phyloP scores from a whole-genome alignment of 2,797 vertebrate genomes.

The Sebastiscus albofasciatus region DNA sequence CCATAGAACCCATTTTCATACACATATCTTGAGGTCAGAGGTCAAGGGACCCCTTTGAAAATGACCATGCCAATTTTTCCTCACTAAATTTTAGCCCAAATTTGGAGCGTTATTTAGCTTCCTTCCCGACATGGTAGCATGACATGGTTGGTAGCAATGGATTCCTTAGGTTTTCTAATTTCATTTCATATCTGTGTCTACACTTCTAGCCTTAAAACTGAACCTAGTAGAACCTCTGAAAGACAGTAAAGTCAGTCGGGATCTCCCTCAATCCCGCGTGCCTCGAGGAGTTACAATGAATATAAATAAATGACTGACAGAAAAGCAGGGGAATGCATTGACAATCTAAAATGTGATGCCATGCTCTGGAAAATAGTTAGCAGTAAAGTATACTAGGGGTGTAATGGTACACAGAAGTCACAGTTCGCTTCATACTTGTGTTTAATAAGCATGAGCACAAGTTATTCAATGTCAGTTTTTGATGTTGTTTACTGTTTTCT shows the following conservation, averaged over 20 bases:
- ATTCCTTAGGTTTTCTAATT: neutral
- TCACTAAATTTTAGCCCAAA: accelerated
- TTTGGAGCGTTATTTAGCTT: neutral
- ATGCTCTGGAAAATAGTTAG: neutral
- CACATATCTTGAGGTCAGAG: too few species aligned
- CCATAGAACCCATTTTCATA: too few species aligned
- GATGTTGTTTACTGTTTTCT: neutral
- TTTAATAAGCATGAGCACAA: neutral
- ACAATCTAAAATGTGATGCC: neutral
- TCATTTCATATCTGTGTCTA: neutral
- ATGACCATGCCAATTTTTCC: neutral
- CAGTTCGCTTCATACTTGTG: neutral
- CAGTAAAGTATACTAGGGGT: neutral
- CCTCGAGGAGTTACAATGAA: neutral
- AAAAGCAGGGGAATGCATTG: neutral
- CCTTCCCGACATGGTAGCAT: neutral
- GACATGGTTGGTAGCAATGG: neutral
- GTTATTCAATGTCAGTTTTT: neutral
- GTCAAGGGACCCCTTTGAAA: too few species aligned
- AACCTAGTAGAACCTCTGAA: too few species aligned
- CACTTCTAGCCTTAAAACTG: too few species aligned
- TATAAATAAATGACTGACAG: neutral
- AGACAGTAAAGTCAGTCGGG: too few species aligned
- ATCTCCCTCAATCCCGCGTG: too few species aligned
- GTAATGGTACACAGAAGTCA: neutral